Percentiles rank a stretch among this genome's conserved stretches.
phyloP scores from a whole-genome alignment of 2,113 vertebrate species.

The Alligator mississippiensis region DNA sequence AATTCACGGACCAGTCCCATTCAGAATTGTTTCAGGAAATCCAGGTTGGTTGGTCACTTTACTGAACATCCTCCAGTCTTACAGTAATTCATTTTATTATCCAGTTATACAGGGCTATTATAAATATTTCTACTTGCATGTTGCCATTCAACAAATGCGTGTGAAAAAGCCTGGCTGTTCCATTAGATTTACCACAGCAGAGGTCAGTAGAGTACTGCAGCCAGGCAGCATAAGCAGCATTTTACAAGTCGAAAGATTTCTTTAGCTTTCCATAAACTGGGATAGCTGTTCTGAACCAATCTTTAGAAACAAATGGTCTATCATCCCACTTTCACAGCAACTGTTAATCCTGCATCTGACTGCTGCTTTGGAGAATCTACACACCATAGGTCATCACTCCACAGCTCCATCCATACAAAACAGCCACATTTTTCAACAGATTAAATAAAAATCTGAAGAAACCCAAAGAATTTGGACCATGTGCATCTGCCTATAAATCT shows the following conservation, averaged over 20 bases:
- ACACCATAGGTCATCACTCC: neutral
- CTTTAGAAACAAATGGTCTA: neutral
- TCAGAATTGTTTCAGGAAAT: too few species aligned
- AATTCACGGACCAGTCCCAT: too few species aligned
- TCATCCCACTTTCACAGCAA: neutral
- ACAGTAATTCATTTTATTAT: neutral
- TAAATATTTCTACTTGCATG: neutral
- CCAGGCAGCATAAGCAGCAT: neutral
- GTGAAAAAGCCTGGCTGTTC: neutral
- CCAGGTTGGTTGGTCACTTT: too few species aligned
- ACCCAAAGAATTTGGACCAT: neutral
- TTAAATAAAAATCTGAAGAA: neutral
- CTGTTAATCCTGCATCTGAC: neutral
- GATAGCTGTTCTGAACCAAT: neutral
- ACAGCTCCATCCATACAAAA: neutral
- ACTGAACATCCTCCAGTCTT: neutral
- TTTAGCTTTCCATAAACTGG: neutral
- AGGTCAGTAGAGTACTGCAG: neutral
- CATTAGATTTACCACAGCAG: neutral
- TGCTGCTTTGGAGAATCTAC: neutral
- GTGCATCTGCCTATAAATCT: neutral
- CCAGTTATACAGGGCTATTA: neutral
- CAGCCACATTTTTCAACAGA: neutral
- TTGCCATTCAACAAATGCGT: neutral
- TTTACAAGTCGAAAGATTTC: neutral